Base-by-base conservation (phyloP, 2,797 vertebrate species). In the Cetoscarus ocellatus region DNA sequence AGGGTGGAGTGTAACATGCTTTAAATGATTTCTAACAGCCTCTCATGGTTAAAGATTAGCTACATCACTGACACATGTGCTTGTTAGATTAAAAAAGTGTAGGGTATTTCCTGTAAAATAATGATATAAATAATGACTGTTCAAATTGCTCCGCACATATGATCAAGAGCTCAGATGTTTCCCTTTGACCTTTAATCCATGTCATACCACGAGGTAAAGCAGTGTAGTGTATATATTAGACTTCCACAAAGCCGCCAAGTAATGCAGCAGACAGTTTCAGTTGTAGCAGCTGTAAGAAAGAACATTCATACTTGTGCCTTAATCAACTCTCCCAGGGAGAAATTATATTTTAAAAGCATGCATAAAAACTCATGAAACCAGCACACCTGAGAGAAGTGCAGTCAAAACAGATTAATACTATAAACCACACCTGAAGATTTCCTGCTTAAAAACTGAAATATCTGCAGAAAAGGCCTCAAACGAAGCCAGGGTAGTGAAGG, bases 211-310 rank as follows among this genome's bases (percentile, higher is more conserved):
- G 11, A n/a, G 9, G 11, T 48, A 34, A 1, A 44, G 44, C 59
- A 14, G 14, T n/a, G 42, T 18, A 14, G 11, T 43, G 18, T 45
- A 11, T 34, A 15, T 8, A n/a, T 45, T 13, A 40, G 17, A 11
- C 38, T 57, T 51, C 62, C 18, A 61, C 3, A 48, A 10, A 45
- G 52, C 9, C 47, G 13, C 15, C 3, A 18, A 58, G 59, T 10
- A 3, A 47, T 12, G 49, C 36, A 36, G 34, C 63, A 53, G 43
- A 14, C 39, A 11, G 14, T 19, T 9, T 17, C 39, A 50, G 67
- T 17, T 39, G 42, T 62, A 42, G 57, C 78, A 76, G 78, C 69
- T 73, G 79, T 48, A 59, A 73, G 50, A 18, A 17, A 15, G 82
- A 65, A 49, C 47, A 60, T 36, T 19, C 52, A 47, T 7, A 1